Evolutionary conservation across 2,888 invertebrate genomes (phyloP), one percentile per base, ranked within the genome.

Genomic region (Drosophila seclusa): DNA sequence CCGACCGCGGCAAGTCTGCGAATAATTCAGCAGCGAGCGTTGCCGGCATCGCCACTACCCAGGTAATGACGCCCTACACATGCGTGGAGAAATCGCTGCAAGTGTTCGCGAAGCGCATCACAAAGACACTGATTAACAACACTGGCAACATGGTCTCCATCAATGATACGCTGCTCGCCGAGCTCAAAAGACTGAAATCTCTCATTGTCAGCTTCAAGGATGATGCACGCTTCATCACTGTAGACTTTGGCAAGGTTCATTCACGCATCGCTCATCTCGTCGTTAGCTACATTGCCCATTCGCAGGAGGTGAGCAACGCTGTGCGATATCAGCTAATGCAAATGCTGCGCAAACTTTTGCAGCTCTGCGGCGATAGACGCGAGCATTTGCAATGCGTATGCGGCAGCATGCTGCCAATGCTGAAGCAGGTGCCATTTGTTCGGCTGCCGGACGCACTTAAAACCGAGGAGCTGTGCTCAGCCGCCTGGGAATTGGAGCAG

Each of bases 21-120:
- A 55, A 38, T 29, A 61, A n/a, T 29, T 16, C 29, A 2, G 10
- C 32, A 42, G 8, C 31, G 38, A 59, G 32, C n/a, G 57, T 57
- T n/a, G 63, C 24, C 40, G 54, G 55, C 53, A 29, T 55, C 2
- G 69, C 34, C 27, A 76, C 81, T n/a, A 82, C 89, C 31, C 90
- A 91, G 48, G 77, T 87, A 8, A 88, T 89, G 57, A 92, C 92
- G 21, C 92, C 95, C 5, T 94, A 94, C 73, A 92, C 94, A 18
- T 95, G 94, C 82, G 94, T 95, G n/a, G 95, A 95, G 83, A 95
- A 94, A 83, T 94, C 95, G 0, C 92, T 95, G 76, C 94, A 94
- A 86, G 96, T 96, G 0, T 96, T 96, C 90, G 96, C 96, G 0
- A 96, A 95, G 83, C 94, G 96, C 54, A 95, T 96, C 89, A 94